Base-by-base conservation (phyloP, 2,797 vertebrate species). In the Acanthurus lineatus region DNA sequence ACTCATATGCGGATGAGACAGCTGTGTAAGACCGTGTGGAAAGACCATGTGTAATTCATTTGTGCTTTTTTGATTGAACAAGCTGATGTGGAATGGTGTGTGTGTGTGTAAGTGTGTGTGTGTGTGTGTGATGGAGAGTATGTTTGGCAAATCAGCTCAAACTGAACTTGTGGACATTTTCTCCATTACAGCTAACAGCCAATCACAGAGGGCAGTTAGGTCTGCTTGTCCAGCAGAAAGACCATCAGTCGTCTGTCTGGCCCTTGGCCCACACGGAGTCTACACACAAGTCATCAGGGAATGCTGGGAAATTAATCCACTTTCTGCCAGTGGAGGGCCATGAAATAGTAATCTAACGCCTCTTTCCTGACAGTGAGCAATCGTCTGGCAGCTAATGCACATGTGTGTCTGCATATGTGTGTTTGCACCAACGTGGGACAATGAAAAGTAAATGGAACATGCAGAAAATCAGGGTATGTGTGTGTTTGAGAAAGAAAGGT, bases 261-360 rank as follows among this genome's bases (percentile, higher is more conserved):
- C 85, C 75, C 72, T 61, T 79, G 73, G 83, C 76, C 85, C 73
- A 22, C 69, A 67, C 77, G 17, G 57, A 77, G 75, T 78, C 76
- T 73, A 61, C 69, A 59, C 82, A 62, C 38, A 3, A 0, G 81
- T 66, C 91, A 79, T 66, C 69, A 48, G 90, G 88, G 88, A 88
- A 89, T 76, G 71, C 83, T 67, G 79, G 87, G 81, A 87, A 91
- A 84, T 76, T 32, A 70, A 91, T 87, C 81, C 64, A 68, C 65
- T 86, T 67, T 79, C 76, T 83, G 82, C 85, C 84, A 64, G 64
- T 47, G 62, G 66, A 82, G 44, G 57, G 63, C 66, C 59, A 91
- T 92, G 82, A 93, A 93, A 92, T 90, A 94, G 91, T 93, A 90
- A 94, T 90, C 63, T 73, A 35, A 72, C 81, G 74, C 77, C 79